Base-by-base conservation (phyloP, 2,797 vertebrate species). In the Epinephelus awoara region DNA sequence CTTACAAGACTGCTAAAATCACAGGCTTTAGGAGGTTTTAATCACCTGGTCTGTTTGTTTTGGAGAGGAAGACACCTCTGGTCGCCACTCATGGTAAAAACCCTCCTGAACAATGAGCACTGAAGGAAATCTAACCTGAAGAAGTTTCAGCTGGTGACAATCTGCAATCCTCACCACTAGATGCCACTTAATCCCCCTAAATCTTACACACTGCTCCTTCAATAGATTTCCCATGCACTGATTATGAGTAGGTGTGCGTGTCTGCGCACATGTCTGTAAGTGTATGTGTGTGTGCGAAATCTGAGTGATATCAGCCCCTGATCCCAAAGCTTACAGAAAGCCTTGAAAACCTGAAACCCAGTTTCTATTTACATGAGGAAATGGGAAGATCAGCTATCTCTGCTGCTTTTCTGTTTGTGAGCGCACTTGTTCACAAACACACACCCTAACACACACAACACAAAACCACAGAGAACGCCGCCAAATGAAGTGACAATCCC, bases 351-450 rank as follows among this genome's bases (percentile, higher is more conserved):
- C 42, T 42, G 19, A 83, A 83, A 84, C 70, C 64, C 65, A 77
- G 67, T 77, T 87, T 89, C 69, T 88, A 82, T 92, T 91, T 89
- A 85, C 90, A 92, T 85, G 69, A 82, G 67, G 78, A 90, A 92
- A 92, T 90, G 40, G 82, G 76, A 86, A 90, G 86, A 91, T 89
- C 52, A 15, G 67, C 68, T 82, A 90, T 91, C 87, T 82, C 23
- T 55, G 44, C 70, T 55, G 67, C 62, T 47, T 79, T 77, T 65
- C 58, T 56, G 68, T 70, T 77, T 75, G 67, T 51, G 25, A 42
- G 29, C 14, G 14, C 49, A 55, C 54, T 76, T 52, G 65, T 42
- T 21, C 51, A 52, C 42, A 67, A n/a, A 72, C 19, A 38, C 75
- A 38, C 19, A 72, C 42, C n/a, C 1, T 67, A 17, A 67, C 10